These are phyloP conservation scores for Acrocephalus arundinaceus DNA, from an alignment of 2,113 vertebrate species.

Conservation along the genomic window DNA sequence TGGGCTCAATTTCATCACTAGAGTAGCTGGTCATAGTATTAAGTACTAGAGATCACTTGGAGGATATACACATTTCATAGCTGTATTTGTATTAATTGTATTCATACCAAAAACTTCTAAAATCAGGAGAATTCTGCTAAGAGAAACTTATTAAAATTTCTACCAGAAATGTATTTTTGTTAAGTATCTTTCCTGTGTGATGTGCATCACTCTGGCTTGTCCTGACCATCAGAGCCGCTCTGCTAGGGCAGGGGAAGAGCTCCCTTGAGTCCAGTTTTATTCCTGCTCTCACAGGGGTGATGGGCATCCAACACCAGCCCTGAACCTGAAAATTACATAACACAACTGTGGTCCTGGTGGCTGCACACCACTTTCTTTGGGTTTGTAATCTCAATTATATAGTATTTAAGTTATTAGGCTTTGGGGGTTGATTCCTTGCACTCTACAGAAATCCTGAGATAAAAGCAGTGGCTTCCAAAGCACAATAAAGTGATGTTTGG, in stretches of 20 bases:
- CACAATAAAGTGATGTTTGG: neutral
- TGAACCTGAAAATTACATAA: neutral
- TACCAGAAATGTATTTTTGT: neutral
- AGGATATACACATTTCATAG: neutral
- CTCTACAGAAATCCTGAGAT: neutral
- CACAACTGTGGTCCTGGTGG: neutral
- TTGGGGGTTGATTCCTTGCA: neutral
- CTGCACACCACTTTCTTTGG: neutral
- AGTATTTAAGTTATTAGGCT: neutral
- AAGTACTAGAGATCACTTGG: neutral
- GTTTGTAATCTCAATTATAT: neutral
- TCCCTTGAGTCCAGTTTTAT: neutral
- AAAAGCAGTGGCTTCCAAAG: neutral
- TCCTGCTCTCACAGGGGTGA: neutral
- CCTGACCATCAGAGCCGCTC: neutral
- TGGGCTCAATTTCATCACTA: neutral
- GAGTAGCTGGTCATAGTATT: neutral
- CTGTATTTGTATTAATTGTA: neutral
- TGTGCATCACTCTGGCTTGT: neutral
- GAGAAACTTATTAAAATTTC: neutral
- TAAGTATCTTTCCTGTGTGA: neutral
- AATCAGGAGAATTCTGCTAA: neutral
- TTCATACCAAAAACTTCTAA: neutral
- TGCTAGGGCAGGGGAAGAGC: neutral
- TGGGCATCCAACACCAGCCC: neutral